phyloP scores from a whole-genome alignment of 1,140 invertebrate genomes.

The Aricia agestis region DNA sequence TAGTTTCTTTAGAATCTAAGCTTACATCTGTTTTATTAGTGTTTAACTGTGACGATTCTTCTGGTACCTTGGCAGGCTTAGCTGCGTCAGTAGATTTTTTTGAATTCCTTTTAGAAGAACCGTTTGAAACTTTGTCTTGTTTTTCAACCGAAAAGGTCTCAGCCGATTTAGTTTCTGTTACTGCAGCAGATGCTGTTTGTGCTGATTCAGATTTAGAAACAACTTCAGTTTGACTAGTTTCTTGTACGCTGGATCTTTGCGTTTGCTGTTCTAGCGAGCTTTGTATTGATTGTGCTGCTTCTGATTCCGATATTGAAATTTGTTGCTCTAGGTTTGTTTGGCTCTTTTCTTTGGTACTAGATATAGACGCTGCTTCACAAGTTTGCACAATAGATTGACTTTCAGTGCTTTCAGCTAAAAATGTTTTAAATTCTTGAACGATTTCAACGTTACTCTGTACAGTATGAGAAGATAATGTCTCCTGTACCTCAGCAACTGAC shows the following conservation, averaged over 20 bases:
- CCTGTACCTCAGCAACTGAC: slow-evolving; percentile 44
- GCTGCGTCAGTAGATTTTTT: slow-evolving; percentile 17
- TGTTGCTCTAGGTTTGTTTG: not conserved
- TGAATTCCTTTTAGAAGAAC: slow-evolving; percentile 17
- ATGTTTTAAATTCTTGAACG: slow-evolving; percentile 54
- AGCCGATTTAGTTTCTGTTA: slow-evolving; percentile 9
- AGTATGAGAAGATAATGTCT: slow-evolving; percentile 33
- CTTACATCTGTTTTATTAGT: not conserved
- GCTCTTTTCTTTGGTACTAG: not conserved
- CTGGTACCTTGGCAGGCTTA: slow-evolving; percentile 8
- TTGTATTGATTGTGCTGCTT: not conserved
- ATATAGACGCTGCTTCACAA: slow-evolving; percentile 36
- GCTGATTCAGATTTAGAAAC: slow-evolving; percentile 19
- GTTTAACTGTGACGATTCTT: slow-evolving; percentile 14
- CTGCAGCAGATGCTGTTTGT: slow-evolving; percentile 8
- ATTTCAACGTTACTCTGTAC: slow-evolving; percentile 43
- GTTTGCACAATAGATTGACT: slow-evolving; percentile 38
- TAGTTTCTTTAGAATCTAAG: slow-evolving; percentile 17
- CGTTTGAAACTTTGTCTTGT: slow-evolving; percentile 17
- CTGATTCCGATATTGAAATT: not conserved
- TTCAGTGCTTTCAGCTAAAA: slow-evolving; percentile 43
- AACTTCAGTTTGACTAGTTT: not conserved
- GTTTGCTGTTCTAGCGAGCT: not conserved
- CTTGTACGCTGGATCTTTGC: not conserved
- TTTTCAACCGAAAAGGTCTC: slow-evolving; percentile 7